Base-by-base conservation (phyloP, 2,797 vertebrate genomes). In the Crax fasciolata region DNA sequence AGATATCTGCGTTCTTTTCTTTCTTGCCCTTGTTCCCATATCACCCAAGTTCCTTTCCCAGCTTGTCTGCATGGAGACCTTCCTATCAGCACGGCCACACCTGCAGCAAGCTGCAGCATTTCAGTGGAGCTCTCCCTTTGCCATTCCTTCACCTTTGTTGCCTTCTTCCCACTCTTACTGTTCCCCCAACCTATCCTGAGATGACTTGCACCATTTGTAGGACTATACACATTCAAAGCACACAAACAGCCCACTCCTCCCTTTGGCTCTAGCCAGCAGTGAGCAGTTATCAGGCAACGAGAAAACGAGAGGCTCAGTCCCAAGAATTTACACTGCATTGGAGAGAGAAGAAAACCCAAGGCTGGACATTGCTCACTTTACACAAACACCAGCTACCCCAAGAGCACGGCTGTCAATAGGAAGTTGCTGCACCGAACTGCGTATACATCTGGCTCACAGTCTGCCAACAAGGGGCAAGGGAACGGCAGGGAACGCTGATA, bases 121-220 rank as follows among this genome's bases (percentile, higher is more conserved):
- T 23, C 49, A 49, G 77, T 27, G 23, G 13, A 73, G 16, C 8
- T 32, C 51, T 0, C 28, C 1, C 27, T 35, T 76, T 35, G 38
- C 32, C 19, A 20, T 5, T 43, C 41, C 17, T 32, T 52, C 30
- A 13, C 11, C 17, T 91, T 44, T 35, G 81, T n/a, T 27, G 35
- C 32, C 57, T 15, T 58, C 57, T 23, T 57, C 28, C 21, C n/a
- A 24, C 10, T 11, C 19, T 16, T 27, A 17, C 46, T 35, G 35
- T 32, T n/a, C 30, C 21, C 21, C 11, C 54, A 72, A 41, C 9
- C 51, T 55, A 27, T 10, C 51, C 28, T n/a, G 30, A 8, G 28
- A 38, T 19, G n/a, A 62, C 27, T 44, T 5, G 5, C 5, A 7
- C 27, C 8, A 5, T 23, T 10, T 0, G 5, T 0, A 30, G 30